Base-by-base conservation (phyloP, 2,888 invertebrate species). In the Automeris io region DNA sequence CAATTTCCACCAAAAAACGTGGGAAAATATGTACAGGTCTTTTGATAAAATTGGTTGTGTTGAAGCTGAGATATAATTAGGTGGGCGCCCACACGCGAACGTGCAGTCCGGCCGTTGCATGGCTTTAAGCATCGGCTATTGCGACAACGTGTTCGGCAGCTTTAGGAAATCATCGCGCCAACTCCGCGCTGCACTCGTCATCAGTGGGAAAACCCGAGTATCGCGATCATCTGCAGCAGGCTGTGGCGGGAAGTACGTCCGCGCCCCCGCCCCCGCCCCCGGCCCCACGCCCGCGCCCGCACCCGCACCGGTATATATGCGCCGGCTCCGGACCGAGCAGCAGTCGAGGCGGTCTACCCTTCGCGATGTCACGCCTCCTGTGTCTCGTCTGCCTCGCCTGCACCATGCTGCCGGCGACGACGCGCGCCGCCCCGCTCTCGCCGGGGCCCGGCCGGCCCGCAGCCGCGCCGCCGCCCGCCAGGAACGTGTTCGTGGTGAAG, bases 401-500 rank as follows among this genome's bases (percentile, higher is more conserved):
- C 42, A 22, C 46, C 42, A 29, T 40, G 3, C 32, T 49, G 16
- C 24, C 53, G 8, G 25, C 23, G 3, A 38, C 29, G 33, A 26
- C 33, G 7, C 26, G 2, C 37, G 3, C 11, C 5, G 22, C 37
- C 18, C 23, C 8, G 9, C 33, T 24, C 12, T 22, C 13, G 26
- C 25, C 8, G 21, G 7, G 13, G 12, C 4, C 23, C 18, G 7
- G 6, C 32, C 22, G 4, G 13, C 32, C 13, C 36, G 2, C 19
- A 25, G 13, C n/a, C 19, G 13, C 16, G 5, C 13, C 5, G 5
- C 19, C 16, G 2, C 29, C n/a, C n/a, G 40, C 46, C 11, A 37
- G 58, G 18, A 47, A 48, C 33, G 39, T 50, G 32, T 56, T 51
- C 41, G 31, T 56, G 8, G 43, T 50, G 24, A 49, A 45, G 23